Conservation (phyloP, 2,113 vertebrate genomes). For the Hoplias malabaricus region DNA sequence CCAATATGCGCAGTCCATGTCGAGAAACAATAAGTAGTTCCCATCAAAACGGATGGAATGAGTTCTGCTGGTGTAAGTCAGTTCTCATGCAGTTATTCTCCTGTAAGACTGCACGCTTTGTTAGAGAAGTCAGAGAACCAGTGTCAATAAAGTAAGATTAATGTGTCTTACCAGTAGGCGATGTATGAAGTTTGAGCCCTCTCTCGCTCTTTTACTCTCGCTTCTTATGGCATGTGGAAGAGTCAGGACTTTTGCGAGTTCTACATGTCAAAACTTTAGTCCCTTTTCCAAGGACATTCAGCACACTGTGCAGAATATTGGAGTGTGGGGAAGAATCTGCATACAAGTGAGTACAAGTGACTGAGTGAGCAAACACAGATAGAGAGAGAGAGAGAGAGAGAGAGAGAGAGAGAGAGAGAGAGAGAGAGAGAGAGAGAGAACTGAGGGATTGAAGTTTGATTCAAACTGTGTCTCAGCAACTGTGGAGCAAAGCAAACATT, state of each 20-base stretch:
- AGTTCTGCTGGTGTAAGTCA: conserved; percentile 36
- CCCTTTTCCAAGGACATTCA: background rate
- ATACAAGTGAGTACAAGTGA: background rate
- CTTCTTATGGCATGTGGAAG: background rate
- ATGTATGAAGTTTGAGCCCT: background rate
- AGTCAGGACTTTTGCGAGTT: background rate
- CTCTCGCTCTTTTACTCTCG: background rate
- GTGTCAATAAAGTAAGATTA: conserved; percentile 35
- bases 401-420: background rate
- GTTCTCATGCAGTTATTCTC: conserved; percentile 29
- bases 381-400: no score
- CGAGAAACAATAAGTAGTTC: conserved; percentile 53
- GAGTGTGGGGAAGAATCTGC: background rate
- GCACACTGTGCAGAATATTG: background rate
- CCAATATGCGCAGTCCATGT: conserved; percentile 48
- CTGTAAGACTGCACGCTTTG: conserved; percentile 54
- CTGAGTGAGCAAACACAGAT: no score
- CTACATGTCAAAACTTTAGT: background rate
- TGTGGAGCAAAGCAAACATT: background rate
- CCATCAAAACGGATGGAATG: conserved; percentile 12
- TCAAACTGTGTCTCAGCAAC: background rate
- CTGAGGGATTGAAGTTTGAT: background rate
- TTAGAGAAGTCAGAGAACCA: conserved; percentile 11
- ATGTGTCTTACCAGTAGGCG: background rate
- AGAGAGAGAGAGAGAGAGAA: background rate